These are phyloP conservation scores for Nothocercus julius DNA, from an alignment of 2,113 vertebrate genomes.

Conservation along the genomic window DNA sequence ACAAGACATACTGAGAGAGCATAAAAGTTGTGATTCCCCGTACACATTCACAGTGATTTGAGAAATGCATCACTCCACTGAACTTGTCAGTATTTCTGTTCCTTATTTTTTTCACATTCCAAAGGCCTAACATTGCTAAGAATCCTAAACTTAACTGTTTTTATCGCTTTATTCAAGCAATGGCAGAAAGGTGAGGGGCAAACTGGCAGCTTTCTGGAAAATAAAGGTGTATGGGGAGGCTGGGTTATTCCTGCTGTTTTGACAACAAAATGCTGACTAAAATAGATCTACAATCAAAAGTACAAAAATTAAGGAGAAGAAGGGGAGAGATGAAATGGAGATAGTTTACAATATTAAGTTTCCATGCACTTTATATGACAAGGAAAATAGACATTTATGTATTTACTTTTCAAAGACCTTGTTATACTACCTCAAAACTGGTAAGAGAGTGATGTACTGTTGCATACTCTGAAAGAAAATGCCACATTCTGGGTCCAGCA, in stretches of 20 bases:
- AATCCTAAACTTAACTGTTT: constrained; percentile 44
- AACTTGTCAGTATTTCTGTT: constrained; percentile 53
- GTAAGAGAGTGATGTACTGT: neutral
- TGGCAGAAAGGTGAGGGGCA: constrained; percentile 12
- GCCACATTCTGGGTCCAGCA: neutral
- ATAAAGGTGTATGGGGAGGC: neutral
- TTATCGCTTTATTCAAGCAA: constrained; percentile 53
- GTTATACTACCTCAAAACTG: neutral
- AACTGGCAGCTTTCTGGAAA: constrained; percentile 5
- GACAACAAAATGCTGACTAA: neutral
- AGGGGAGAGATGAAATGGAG: neutral
- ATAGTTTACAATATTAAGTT: neutral
- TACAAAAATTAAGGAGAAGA: neutral
- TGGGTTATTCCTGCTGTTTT: constrained; percentile 10
- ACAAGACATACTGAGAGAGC: constrained; percentile 37
- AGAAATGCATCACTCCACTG: constrained; percentile 43
- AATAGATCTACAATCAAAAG: neutral
- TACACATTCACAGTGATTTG: constrained; percentile 25
- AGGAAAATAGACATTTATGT: neutral
- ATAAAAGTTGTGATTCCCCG: constrained; percentile 28
- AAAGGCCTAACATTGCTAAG: constrained; percentile 23
- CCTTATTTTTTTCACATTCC: constrained; percentile 56
- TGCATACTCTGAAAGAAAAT: constrained; percentile 25
- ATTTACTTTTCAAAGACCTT: neutral
- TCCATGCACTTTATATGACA: neutral